Evolutionary conservation across 2,888 invertebrate species (phyloP).

Genomic region (Nomada hirtipes): DNA sequence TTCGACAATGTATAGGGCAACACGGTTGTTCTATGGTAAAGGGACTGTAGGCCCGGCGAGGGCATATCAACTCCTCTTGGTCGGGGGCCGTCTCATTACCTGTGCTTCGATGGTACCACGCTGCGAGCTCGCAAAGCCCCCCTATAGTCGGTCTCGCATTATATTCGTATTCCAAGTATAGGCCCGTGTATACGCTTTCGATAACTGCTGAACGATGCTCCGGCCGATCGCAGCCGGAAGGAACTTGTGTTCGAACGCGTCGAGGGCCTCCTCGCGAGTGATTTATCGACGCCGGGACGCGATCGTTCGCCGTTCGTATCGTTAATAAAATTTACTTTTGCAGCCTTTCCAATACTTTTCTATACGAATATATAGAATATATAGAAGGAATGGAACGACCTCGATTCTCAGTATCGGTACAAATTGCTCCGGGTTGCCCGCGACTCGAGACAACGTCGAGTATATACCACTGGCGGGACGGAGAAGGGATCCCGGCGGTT

Average conservation of each 20-base stretch:
- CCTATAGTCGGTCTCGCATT: conserved; percentile 71
- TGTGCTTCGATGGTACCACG: conserved; percentile 81
- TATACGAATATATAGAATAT: no score
- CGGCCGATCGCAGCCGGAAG: conserved; percentile 46
- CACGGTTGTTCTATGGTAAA: conserved; percentile 61
- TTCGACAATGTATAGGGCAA: conserved; percentile 57
- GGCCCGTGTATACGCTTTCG: conserved; percentile 40
- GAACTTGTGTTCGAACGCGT: conserved; percentile 30
- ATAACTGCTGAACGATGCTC: conserved; percentile 34
- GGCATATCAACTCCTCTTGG: conserved; percentile 82
- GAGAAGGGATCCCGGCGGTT: conserved; percentile 50
- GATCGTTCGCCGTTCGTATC: background rate
- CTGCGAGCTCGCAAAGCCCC: conserved; percentile 80
- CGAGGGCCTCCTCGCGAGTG: background rate
- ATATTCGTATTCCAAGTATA: conserved; percentile 68
- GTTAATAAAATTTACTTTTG: background rate
- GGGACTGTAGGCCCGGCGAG: conserved; percentile 72
- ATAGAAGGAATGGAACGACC: no score
- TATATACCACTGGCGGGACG: conserved; percentile 11
- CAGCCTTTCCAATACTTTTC: no score
- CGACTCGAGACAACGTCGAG: background rate
- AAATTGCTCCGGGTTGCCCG: background rate
- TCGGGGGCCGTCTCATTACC: conserved; percentile 84
- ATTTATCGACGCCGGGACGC: background rate
- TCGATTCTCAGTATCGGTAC: background rate